phyloP scores from a whole-genome alignment of 53 echinoderm and acorn worm species.

The Arbacia lixula region DNA sequence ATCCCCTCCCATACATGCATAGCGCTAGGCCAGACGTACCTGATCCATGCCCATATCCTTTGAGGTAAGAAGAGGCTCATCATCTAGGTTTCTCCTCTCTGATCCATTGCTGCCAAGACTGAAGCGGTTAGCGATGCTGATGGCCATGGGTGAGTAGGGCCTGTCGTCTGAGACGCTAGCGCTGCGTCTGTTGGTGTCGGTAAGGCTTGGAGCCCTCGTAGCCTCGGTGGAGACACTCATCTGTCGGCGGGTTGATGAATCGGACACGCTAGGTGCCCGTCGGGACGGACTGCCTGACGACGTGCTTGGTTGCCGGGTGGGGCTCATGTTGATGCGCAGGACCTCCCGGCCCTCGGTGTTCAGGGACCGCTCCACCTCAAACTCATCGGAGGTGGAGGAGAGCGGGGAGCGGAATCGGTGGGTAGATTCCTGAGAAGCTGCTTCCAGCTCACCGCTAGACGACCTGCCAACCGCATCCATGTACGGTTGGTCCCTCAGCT shows the following conservation, averaged over 20 bases:
- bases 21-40: slow-evolving; percentile 61
- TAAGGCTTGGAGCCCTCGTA: slow-evolving; percentile 11
- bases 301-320: slow-evolving; percentile 14
- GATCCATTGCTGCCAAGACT: slow-evolving; percentile 35
- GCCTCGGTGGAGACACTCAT: slow-evolving; percentile 27
- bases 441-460: slow-evolving; percentile 42
- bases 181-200: slow-evolving; percentile 49
- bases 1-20: too few relatives aligned
- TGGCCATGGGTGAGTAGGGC: slow-evolving; percentile 40
- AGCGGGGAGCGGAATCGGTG: slow-evolving; percentile 32
- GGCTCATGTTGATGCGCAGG: slow-evolving; percentile 65
- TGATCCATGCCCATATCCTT: slow-evolving; percentile 93
- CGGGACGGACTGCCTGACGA: slow-evolving; percentile 11
- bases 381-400: slow-evolving; percentile 51
- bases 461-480: slow-evolving; percentile 22
- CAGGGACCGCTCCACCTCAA: slow-evolving; percentile 56
- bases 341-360: slow-evolving; percentile 69
- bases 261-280: slow-evolving; percentile 42
- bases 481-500: slow-evolving; percentile 49
- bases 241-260: slow-evolving; percentile 37
- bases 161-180: slow-evolving; percentile 51
- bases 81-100: slow-evolving; percentile 39
- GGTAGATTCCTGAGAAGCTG: background rate
- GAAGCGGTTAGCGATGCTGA: slow-evolving; percentile 37
- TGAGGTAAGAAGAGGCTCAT: slow-evolving; percentile 67